Evolutionary conservation across 2,888 invertebrate genomes (phyloP), one percentile per base, ranked within the genome.

Genomic region (Pristionchus arcanus): DNA sequence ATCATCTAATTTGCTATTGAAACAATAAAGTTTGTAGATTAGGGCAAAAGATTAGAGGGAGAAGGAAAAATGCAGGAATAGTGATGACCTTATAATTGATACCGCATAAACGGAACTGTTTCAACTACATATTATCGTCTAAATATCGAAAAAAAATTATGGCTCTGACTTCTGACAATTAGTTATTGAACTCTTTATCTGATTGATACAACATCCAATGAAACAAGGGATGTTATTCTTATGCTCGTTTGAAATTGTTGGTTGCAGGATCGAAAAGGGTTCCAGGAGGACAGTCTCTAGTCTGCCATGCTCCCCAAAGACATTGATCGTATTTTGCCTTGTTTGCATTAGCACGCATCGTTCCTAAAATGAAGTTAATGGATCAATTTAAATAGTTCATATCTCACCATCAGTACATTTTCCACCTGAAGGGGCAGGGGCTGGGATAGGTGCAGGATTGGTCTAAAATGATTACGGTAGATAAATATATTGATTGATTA

Each of bases 271-370:
- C 87, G 55, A 88, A 88, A 7, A 88, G 7, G 13, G 87, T 88
- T 25, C 74, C 87, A 37, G 87, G 87, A 19, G 87, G 87, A 55
- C 87, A 88, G 28, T 71, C 74, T 21, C 87, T 42, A 15, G 55
- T 59, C 34, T 31, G 42, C 87, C 87, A 87, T 21, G n/a, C 7
- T 71, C 87, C 87, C 34, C 55, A 88, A 2, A 88, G 87, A 74
- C 87, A 88, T 55, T 88, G 74, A 34, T 88, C 71, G 55, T 88
- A 88, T 31, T 88, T 88, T 25, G 71, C 37, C 71, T 53, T 53
- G 28, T 88, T 55, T 28, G 55, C 28, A 74, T 88, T 88, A 11
- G 87, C 74, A 31, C 74, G 87, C 71, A 88, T 53, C 1, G 53
- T 37, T 55, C 87, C 87, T 88, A 42, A 37, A 25, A n/a, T 2